Evolutionary conservation across 2,797 vertebrate genomes (phyloP), one percentile per base, ranked within the genome.

Genomic region (Pangasius macronema): DNA sequence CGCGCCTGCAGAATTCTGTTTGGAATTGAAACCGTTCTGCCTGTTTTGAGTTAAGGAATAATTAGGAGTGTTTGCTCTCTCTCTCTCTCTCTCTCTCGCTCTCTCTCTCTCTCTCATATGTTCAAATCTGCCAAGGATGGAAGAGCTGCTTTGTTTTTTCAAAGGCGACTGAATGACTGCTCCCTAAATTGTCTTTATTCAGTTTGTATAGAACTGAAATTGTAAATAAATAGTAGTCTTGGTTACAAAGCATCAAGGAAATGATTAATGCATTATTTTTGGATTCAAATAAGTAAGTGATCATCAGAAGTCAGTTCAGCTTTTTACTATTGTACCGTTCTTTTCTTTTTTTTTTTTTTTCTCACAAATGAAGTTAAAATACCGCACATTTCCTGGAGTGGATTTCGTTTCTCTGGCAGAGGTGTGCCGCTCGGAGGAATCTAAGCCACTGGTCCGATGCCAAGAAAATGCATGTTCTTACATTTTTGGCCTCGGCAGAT

Each of bases 251-350:
- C 49, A 53, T 77, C 33, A 81, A 85, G 61, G n/a, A 51, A 30
- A 95, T 95, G 94, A 94, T 95, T 95, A 93, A 94, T 94, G 94
- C 57, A 89, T 92, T 92, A 92, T 92, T 87, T 91, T 91, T 93
- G 85, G 87, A 80, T 77, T 90, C 30, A 55, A 79, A 87, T 83
- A 90, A 91, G 84, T 89, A 91, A 90, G 90, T 91, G 90, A 90
- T 90, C 91, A 91, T 92, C 49, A 42, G 91, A 87, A 91, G 86
- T 87, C 86, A 92, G 91, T 93, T 95, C 92, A 93, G 3, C 59
- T 67, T 57, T 57, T 86, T 94, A 92, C 94, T 95, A 93, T 91
- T 94, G 90, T 93, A 92, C 89, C 88, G 13, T 27, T n/a, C 24
- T 39, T 91, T 82, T 88, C 91, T 91, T 93, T 91, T 92, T 82